These are phyloP conservation scores for Anniella stebbinsi DNA, from an alignment of 2,797 vertebrate genomes.

Conservation along the genomic window DNA sequence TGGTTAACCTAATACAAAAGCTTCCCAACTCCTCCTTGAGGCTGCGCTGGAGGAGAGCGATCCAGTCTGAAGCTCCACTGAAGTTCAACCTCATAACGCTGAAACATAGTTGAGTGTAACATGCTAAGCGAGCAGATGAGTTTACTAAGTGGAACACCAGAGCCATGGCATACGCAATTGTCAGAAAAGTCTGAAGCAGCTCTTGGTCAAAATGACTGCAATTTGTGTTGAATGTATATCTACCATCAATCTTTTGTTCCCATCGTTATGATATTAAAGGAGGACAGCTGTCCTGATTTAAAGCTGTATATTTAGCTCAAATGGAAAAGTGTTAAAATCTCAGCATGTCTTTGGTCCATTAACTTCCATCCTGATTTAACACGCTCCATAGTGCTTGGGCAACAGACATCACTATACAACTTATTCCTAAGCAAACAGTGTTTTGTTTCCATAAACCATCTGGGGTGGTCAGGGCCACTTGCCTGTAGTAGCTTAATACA, in stretches of 20 bases:
- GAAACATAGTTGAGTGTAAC: not conserved
- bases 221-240: conserved; percentile 31
- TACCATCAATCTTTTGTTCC: conserved; percentile 41
- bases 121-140: not conserved
- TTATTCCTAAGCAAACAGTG: conserved; percentile 81
- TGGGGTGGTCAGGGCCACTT: conserved; percentile 77
- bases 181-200: not conserved
- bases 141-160: not conserved
- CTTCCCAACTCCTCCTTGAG: too few species aligned
- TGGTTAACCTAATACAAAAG: not conserved
- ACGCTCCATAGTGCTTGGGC: conserved; percentile 74
- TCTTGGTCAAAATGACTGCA: conserved; percentile 41
- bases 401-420: conserved; percentile 74
- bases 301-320: conserved; percentile 77
- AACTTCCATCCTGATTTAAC: conserved; percentile 80
- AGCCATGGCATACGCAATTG: not conserved
- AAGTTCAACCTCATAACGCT: not conserved
- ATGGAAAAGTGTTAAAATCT: conserved; percentile 78
- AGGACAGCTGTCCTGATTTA: conserved; percentile 54
- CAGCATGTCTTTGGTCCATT: conserved; percentile 78
- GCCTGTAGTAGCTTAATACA: conserved; percentile 59
- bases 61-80: not conserved
- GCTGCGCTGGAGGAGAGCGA: too few species aligned
- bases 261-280: conserved; percentile 45
- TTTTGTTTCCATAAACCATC: conserved; percentile 82